A percentile compares a stretch with the other conserved stretches of the same genome.
Evolutionary conservation across 2,888 invertebrate genomes (phyloP).

Genomic region (Myopa tessellatipennis): DNA sequence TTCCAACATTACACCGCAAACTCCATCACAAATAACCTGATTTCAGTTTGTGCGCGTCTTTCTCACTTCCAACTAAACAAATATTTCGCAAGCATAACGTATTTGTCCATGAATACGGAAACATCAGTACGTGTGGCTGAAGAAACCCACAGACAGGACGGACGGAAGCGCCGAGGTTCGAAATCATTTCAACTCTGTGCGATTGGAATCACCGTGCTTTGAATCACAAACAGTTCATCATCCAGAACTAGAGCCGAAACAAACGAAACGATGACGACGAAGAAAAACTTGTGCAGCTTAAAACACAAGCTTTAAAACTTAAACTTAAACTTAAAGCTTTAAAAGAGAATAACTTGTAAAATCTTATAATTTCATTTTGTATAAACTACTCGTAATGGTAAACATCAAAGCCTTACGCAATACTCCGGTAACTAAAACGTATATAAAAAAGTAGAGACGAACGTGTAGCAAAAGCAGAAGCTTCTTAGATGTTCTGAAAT

Average conservation of each 20-base stretch:
- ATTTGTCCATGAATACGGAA: constrained; percentile 43
- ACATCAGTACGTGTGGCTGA: neutral
- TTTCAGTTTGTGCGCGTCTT: constrained; percentile 39
- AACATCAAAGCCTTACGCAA: too few relatives aligned
- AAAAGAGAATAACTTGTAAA: constrained; percentile 14
- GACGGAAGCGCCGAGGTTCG: constrained; percentile 14
- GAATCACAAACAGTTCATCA: neutral
- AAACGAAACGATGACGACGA: constrained; percentile 18
- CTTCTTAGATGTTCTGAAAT: too few relatives aligned
- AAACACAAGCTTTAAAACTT: constrained; percentile 13
- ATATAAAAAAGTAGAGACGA: too few relatives aligned
- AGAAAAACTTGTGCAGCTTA: constrained; percentile 48
- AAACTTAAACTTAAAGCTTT: neutral
- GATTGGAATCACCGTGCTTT: neutral
- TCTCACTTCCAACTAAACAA: constrained; percentile 23
- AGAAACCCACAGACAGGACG: constrained; percentile 23
- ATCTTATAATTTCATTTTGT: neutral
- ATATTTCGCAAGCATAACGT: constrained; percentile 19
- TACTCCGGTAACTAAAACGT: too few relatives aligned
- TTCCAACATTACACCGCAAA: constrained; percentile 37
- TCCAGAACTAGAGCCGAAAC: constrained; percentile 4
- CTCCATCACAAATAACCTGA: constrained; percentile 58
- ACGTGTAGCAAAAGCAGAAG: too few relatives aligned
- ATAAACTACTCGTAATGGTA: neutral
- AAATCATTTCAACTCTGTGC: too few relatives aligned